These are phyloP conservation scores for Actenoides lindsayi DNA, from an alignment of 2,113 vertebrate species.

Conservation along the genomic window DNA sequence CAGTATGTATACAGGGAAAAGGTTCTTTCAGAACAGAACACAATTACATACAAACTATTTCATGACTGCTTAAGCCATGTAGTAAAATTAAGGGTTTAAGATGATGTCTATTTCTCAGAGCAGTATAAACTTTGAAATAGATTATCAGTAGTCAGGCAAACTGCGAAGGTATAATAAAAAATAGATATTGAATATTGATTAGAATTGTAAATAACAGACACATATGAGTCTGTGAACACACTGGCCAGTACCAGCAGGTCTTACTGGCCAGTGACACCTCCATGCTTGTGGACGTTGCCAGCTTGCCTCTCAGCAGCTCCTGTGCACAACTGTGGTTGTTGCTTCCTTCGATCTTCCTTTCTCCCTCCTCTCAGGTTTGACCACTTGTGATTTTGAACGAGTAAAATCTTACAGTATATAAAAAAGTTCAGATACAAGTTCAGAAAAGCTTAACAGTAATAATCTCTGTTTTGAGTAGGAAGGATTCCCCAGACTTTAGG, in stretches of 20 bases:
- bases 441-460: neutral
- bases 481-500: neutral
- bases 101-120: neutral
- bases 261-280: neutral
- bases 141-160: neutral
- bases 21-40: neutral
- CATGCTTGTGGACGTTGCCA: neutral
- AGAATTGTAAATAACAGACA: neutral
- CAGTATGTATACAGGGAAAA: neutral
- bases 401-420: neutral
- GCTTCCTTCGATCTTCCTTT: accelerated
- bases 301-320: neutral
- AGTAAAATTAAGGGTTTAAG: neutral
- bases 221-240: neutral
- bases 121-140: neutral
- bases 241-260: neutral
- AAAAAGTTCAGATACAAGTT: neutral
- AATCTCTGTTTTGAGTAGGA: neutral
- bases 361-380: neutral
- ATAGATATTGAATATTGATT: neutral
- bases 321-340: neutral
- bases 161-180: neutral
- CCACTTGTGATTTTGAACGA: neutral
- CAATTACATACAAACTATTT: neutral
- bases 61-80: neutral